phyloP scores from a whole-genome alignment of 1,140 invertebrate species.

The Ditylenchus dipsaci region DNA sequence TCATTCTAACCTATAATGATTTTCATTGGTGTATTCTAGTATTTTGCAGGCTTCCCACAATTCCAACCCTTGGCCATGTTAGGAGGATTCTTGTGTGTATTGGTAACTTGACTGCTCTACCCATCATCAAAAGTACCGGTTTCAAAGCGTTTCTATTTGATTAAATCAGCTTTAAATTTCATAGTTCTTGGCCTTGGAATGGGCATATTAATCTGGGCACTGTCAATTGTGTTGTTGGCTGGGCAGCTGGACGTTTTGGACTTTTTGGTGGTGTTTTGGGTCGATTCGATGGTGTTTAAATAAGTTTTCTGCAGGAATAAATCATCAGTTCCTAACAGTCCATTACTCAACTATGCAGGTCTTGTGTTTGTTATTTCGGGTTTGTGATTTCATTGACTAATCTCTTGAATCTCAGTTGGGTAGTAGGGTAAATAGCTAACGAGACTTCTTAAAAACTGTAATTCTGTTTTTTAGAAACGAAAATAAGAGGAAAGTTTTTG shows the following conservation, averaged over 20 bases:
- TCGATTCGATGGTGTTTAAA: not conserved
- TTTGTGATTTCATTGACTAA: slow-evolving; percentile 30
- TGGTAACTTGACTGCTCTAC: slow-evolving; percentile 45
- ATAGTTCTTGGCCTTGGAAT: slow-evolving; percentile 46
- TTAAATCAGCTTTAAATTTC: too few relatives aligned
- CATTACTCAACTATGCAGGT: slow-evolving; percentile 59
- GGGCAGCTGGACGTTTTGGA: slow-evolving; percentile 61
- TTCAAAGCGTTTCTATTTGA: too few relatives aligned
- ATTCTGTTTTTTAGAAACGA: too few relatives aligned
- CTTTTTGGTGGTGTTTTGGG: slow-evolving; percentile 53
- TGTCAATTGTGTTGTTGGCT: slow-evolving; percentile 44
- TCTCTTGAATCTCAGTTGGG: too few relatives aligned
- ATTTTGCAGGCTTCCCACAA: slow-evolving; percentile 20
- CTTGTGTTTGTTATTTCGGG: slow-evolving; percentile 58
- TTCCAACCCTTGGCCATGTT: slow-evolving; percentile 47
- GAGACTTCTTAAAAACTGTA: too few relatives aligned
- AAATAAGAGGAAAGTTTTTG: too few relatives aligned
- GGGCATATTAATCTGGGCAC: slow-evolving; percentile 51
- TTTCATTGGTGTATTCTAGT: too few relatives aligned
- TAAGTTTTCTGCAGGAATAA: slow-evolving; percentile 3
- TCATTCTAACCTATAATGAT: too few relatives aligned
- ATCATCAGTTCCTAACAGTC: slow-evolving; percentile 47
- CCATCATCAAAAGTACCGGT: slow-evolving; percentile 33
- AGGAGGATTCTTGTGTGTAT: slow-evolving; percentile 37
- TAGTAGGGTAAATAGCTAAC: too few relatives aligned